phyloP scores from a whole-genome alignment of 2,113 vertebrate genomes.

The Ardeotis arabs region DNA sequence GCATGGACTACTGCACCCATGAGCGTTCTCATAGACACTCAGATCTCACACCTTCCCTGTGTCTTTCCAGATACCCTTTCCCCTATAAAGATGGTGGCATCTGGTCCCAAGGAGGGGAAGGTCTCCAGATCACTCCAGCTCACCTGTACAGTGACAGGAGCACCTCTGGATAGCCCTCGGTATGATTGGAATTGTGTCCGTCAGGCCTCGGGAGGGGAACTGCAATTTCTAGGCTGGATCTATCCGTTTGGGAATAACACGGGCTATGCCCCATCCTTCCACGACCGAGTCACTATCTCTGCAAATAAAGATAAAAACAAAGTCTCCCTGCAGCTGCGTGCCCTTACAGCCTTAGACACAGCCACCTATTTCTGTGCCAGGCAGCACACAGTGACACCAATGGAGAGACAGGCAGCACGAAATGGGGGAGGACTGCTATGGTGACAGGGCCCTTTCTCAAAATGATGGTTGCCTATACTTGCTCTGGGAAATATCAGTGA shows the following conservation, averaged over 20 bases:
- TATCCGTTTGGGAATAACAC: constrained; percentile 39
- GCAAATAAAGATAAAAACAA: neutral
- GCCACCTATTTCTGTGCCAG: constrained; percentile 16
- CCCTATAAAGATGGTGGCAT: neutral
- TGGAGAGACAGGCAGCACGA: neutral
- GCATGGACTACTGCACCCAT: neutral
- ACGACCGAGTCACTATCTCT: neutral
- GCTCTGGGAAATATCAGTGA: neutral
- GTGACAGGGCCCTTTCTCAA: neutral
- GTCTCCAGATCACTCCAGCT: neutral
- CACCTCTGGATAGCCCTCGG: neutral
- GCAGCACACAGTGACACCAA: neutral
- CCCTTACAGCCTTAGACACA: neutral
- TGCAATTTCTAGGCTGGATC: constrained; percentile 23
- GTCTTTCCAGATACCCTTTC: neutral
- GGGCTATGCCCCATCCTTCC: neutral
- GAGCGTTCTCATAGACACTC: neutral
- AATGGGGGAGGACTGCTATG: neutral
- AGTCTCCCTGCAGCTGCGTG: neutral
- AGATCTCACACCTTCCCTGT: neutral
- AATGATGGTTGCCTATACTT: neutral
- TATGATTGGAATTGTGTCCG: constrained; percentile 18
- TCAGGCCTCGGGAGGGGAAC: neutral
- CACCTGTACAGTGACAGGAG: neutral
- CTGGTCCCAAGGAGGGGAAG: neutral